Conservation (phyloP, 2,888 invertebrate genomes). For the Temnothorax rugatulus region DNA sequence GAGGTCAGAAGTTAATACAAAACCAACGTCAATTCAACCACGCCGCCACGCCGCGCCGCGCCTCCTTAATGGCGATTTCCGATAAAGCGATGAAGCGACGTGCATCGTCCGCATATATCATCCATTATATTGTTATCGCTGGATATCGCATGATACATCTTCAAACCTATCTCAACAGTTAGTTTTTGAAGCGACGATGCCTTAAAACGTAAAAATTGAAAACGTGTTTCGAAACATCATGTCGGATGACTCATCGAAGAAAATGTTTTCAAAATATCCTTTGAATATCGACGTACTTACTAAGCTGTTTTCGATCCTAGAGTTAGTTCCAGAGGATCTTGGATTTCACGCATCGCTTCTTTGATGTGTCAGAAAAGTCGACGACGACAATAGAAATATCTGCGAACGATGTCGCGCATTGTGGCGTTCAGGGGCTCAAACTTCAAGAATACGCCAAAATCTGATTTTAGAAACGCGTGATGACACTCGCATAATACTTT, state of each 20-base stretch:
- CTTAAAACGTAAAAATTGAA: background rate
- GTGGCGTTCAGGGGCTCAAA: slow-evolving; percentile 58
- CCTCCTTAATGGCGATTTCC: slow-evolving; percentile 32
- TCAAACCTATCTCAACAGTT: background rate
- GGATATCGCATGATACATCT: background rate
- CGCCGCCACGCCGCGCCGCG: background rate
- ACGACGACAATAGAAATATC: slow-evolving; percentile 68
- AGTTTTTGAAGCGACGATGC: background rate
- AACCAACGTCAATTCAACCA: slow-evolving; percentile 71
- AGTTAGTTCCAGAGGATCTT: slow-evolving; percentile 61
- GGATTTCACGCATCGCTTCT: slow-evolving; percentile 30
- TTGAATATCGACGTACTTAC: slow-evolving; percentile 57
- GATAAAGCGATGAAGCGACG: slow-evolving; percentile 17
- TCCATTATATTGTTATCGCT: slow-evolving; percentile 6
- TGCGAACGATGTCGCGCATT: slow-evolving; percentile 71
- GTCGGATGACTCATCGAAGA: slow-evolving; percentile 49
- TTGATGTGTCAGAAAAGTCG: slow-evolving; percentile 49
- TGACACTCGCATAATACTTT: slow-evolving; percentile 80
- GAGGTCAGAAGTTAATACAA: slow-evolving; percentile 78
- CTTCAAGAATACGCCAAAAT: slow-evolving; percentile 73
- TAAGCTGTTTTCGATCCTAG: slow-evolving; percentile 32
- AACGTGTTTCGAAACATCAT: background rate
- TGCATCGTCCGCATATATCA: slow-evolving; percentile 11
- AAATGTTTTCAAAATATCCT: slow-evolving; percentile 75
- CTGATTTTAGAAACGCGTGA: slow-evolving; percentile 77